Conservation (phyloP, 1,140 invertebrate genomes). For the Eumeta japonica region DNA sequence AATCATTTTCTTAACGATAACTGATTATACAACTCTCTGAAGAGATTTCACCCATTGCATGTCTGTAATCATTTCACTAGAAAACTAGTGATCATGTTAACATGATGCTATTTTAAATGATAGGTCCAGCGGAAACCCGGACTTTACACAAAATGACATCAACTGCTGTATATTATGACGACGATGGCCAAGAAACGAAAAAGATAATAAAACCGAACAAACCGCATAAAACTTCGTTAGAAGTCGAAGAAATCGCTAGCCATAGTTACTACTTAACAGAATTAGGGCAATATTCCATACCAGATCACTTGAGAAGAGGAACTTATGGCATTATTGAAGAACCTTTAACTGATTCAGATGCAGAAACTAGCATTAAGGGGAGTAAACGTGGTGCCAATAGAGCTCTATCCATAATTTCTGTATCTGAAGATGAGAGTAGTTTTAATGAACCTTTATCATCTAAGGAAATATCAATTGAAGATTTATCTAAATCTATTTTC, state of each 20-base stretch:
- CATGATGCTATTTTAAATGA: slow-evolving; percentile 51
- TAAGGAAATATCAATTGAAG: slow-evolving; percentile 60
- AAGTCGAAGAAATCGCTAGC: slow-evolving; percentile 63
- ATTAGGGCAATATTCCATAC: slow-evolving; percentile 59
- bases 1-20: too few relatives aligned
- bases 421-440: slow-evolving; percentile 65
- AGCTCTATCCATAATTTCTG: slow-evolving; percentile 64
- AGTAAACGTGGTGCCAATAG: slow-evolving; percentile 48
- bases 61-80: slow-evolving; percentile 15
- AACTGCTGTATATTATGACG: slow-evolving; percentile 61
- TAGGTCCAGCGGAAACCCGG: slow-evolving; percentile 67
- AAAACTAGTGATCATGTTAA: slow-evolving; percentile 23
- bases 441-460: slow-evolving; percentile 59
- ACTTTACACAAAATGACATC: slow-evolving; percentile 66
- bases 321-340: slow-evolving; percentile 57
- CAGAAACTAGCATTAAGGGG: slow-evolving; percentile 35
- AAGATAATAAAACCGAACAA: slow-evolving; percentile 46
- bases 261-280: slow-evolving; percentile 62
- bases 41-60: too few relatives aligned
- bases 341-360: slow-evolving; percentile 53
- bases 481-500: slow-evolving; percentile 51
- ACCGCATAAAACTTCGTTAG: slow-evolving; percentile 53
- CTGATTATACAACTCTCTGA: too few relatives aligned
- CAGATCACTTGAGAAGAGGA: slow-evolving; percentile 53
- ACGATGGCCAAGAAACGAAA: slow-evolving; percentile 38